A percentile compares a stretch with the other conserved stretches of the same genome.
Evolutionary conservation across 2,888 invertebrate species (phyloP).

Genomic region (Leptothorax acervorum): DNA sequence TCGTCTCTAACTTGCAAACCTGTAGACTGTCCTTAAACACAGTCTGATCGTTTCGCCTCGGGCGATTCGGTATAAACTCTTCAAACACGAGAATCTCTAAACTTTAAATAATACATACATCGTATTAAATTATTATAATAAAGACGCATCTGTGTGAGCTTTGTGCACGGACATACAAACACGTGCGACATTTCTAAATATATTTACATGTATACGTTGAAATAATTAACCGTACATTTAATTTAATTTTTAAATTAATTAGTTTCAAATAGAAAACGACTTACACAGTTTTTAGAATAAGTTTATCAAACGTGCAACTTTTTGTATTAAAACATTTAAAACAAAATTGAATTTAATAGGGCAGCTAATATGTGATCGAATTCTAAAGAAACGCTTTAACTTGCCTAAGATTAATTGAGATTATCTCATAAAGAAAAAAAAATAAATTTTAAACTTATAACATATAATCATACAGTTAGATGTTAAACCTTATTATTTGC

Average conservation of each 20-base stretch:
- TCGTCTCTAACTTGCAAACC: constrained; percentile 53
- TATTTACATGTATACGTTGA: not conserved
- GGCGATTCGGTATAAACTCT: constrained; percentile 16
- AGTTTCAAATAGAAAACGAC: not conserved
- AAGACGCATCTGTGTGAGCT: not conserved
- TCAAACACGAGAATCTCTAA: constrained; percentile 22
- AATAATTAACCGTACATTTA: not conserved
- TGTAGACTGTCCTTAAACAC: constrained; percentile 63
- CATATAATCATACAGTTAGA: not conserved
- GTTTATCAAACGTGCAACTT: not conserved
- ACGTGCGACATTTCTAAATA: not conserved
- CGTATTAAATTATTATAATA: not conserved
- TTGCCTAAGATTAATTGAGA: not conserved
- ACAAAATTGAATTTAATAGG: not conserved
- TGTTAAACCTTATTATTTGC: not conserved
- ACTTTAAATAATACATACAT: constrained; percentile 6
- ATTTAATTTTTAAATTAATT: not conserved
- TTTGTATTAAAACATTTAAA: not conserved
- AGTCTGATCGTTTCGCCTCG: constrained; percentile 51
- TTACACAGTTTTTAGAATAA: not conserved
- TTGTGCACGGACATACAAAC: no score
- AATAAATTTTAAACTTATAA: not conserved
- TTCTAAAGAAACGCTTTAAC: not conserved
- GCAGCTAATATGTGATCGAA: not conserved
- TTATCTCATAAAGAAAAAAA: not conserved